Evolutionary conservation across 2,888 invertebrate species (phyloP), one percentile per base, ranked within the genome.

Genomic region (Rotaria sp.): DNA sequence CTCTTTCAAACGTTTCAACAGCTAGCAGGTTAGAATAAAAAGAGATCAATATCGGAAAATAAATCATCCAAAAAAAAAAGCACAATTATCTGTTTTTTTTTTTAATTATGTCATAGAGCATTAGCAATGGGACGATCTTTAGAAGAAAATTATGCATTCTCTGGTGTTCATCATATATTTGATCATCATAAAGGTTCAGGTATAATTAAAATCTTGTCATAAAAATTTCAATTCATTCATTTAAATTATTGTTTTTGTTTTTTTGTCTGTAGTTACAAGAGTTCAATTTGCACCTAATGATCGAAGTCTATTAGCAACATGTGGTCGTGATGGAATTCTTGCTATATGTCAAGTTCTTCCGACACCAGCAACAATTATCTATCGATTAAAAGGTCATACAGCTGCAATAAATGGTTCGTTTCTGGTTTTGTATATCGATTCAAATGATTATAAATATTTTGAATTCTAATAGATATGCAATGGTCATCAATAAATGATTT

Each of bases 401-500:
- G 93, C 93, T 89, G 94, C 94, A 24, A 94, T 95, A 26, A 94
- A 94, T 85, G 94, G 94, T 93, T 91, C 89, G 88, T 88, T 84
- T 38, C 3, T 13, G 24, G 4, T 26, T 38, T 30, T 48, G 0
- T 0, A 24, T 41, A 48, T 80, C 24, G 45, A 11, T 41, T 5
- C 2, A 13, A 13, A 84, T 3, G 24, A 50, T 50, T 50, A 52
- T 48, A 55, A 45, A n/a, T 74, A n/a, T 84, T 41, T n/a, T 85
- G 87, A 87, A 87, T 57, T 89, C 88, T 87, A 89, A 93, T 89
- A 92, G 95, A 94, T 86, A 94, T 95, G 91, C 95, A 94, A 90
- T 96, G 95, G 95, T 95, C 95, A 0, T 93, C 94, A 30, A 94
- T 94, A 50, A 96, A 95, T 92, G 95, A 95, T 91, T 91, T 95